A percentile compares a stretch with the other conserved stretches of the same genome.
phyloP scores from a whole-genome alignment of 2,113 vertebrate genomes.

The Corvus moneduloides region DNA sequence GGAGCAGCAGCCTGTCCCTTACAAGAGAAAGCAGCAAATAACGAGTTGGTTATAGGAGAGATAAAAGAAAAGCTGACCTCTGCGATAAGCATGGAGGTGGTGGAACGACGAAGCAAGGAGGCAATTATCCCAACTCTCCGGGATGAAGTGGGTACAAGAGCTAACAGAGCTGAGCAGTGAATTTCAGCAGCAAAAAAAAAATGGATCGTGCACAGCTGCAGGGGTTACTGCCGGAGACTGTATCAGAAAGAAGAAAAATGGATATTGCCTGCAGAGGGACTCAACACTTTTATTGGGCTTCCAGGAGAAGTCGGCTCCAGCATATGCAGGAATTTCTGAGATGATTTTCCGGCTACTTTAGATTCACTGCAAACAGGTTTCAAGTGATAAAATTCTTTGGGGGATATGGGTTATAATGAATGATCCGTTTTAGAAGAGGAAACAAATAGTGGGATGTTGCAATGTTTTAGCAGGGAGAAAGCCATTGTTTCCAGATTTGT shows the following conservation, averaged over 20 bases:
- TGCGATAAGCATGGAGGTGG: slow-evolving; percentile 44
- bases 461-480: slow-evolving; percentile 46
- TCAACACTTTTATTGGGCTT: slow-evolving; percentile 47
- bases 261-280: slow-evolving; percentile 54
- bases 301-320: slow-evolving; percentile 25
- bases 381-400: slow-evolving; percentile 68
- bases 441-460: slow-evolving; percentile 57
- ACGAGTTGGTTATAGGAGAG: slow-evolving; percentile 15
- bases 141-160: slow-evolving; percentile 48
- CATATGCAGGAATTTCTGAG: not conserved
- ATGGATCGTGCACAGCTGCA: not conserved
- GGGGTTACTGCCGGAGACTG: slow-evolving; percentile 46
- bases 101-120: not conserved
- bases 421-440: slow-evolving; percentile 36
- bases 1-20: slow-evolving; percentile 3
- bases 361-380: slow-evolving; percentile 63
- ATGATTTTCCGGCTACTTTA: slow-evolving; percentile 51
- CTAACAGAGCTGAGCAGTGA: slow-evolving; percentile 8
- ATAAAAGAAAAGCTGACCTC: slow-evolving; percentile 49
- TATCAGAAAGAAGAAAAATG: slow-evolving; percentile 56
- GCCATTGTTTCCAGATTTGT: slow-evolving; percentile 63
- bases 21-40: slow-evolving; percentile 17
- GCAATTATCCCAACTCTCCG: slow-evolving; percentile 30
- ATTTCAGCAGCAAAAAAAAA: not conserved
- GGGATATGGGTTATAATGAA: slow-evolving; percentile 59